phyloP scores from a whole-genome alignment of 2,113 vertebrate species.

The Istiophorus platypterus region DNA sequence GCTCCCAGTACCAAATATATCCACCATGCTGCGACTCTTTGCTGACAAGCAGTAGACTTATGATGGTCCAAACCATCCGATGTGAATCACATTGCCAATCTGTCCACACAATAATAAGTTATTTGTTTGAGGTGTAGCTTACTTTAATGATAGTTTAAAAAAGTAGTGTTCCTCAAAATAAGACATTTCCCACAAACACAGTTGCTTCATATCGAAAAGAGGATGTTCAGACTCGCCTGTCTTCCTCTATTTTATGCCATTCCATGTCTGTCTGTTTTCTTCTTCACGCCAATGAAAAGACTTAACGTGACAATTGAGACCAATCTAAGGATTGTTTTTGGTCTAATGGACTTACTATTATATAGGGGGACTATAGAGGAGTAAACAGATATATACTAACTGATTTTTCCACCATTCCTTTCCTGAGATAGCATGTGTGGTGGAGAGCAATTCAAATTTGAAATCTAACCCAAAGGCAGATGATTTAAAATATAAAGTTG shows the following conservation, averaged over 20 bases:
- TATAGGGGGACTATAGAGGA: background rate
- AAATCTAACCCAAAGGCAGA: background rate
- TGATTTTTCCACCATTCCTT: background rate
- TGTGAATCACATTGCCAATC: background rate
- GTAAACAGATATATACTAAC: background rate
- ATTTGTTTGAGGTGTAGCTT: background rate
- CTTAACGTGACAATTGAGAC: background rate
- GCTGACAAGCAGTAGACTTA: background rate
- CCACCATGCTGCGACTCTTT: background rate
- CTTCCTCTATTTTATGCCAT: conserved; percentile 22
- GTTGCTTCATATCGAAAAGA: conserved; percentile 49
- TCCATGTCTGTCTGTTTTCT: conserved; percentile 1
- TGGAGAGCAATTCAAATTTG: background rate
- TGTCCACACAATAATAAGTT: background rate
- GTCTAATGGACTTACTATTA: background rate
- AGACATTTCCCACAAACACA: conserved; percentile 30
- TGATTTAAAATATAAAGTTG: background rate
- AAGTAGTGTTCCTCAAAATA: conserved; percentile 37
- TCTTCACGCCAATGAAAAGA: background rate
- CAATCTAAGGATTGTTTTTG: background rate
- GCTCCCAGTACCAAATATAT: background rate
- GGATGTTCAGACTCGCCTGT: conserved; percentile 5
- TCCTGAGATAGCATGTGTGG: background rate
- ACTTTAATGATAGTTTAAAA: too few species aligned
- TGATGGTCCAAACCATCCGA: background rate